phyloP scores from a whole-genome alignment of 2,888 invertebrate genomes.

The Scelioninae gen. 2 region DNA sequence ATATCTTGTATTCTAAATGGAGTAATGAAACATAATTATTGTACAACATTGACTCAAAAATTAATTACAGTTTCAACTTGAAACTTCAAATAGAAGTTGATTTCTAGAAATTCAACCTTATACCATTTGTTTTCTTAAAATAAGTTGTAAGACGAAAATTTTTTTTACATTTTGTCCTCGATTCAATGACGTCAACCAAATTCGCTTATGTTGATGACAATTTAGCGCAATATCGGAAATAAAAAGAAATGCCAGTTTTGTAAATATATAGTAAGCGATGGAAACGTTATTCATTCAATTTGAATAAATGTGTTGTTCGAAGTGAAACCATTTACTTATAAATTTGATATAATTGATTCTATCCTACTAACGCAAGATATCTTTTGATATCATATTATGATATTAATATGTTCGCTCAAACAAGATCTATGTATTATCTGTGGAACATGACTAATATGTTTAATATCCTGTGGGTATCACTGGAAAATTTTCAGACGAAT shows the following conservation, averaged over 20 bases:
- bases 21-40: too few species aligned
- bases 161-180: slow-evolving; percentile 26
- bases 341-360: too few species aligned
- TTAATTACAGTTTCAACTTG: too few species aligned
- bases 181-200: slow-evolving; percentile 9
- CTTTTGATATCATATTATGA: too few species aligned
- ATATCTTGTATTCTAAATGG: too few species aligned
- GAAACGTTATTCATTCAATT: slow-evolving; percentile 19
- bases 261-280: slow-evolving; percentile 16
- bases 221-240: slow-evolving; percentile 1
- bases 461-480: too few species aligned
- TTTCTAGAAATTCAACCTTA: too few species aligned
- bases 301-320: slow-evolving; percentile 5
- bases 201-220: slow-evolving; percentile 10
- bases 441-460: slow-evolving; percentile 17
- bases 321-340: not conserved
- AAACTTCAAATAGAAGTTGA: too few species aligned
- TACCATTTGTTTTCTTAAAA: slow-evolving; percentile 16
- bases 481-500: too few species aligned
- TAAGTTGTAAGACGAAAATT: slow-evolving; percentile 22
- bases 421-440: not conserved
- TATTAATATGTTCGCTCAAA: slow-evolving; percentile 16
- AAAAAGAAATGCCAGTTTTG: slow-evolving; percentile 1
- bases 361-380: too few species aligned
- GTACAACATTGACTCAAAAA: too few species aligned